phyloP scores from a whole-genome alignment of 2,797 vertebrate species.

The Pseudochirops corinnae region DNA sequence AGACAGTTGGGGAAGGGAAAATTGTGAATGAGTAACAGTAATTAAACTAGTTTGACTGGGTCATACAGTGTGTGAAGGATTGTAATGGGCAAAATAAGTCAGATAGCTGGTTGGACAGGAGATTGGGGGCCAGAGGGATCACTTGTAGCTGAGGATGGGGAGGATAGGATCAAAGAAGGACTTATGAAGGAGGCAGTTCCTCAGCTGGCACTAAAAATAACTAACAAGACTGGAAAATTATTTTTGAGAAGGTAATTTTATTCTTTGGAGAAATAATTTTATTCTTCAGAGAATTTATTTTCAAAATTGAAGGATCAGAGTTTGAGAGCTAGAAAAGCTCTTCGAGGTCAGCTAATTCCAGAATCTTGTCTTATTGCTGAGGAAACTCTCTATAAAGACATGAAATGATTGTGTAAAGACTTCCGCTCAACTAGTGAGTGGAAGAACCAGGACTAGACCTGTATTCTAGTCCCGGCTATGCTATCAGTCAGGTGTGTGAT shows the following conservation, averaged over 20 bases:
- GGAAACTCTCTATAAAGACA: neutral
- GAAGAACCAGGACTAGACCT: neutral
- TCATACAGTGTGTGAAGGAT: neutral
- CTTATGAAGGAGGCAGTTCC: neutral
- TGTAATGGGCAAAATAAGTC: neutral
- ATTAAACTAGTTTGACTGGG: neutral
- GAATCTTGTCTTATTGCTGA: neutral
- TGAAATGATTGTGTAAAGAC: neutral
- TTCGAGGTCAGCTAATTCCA: neutral
- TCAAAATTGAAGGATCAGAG: neutral
- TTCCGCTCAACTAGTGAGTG: neutral
- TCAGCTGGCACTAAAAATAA: neutral
- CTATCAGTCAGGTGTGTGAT: neutral
- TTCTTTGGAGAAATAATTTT: neutral
- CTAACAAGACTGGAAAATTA: slow-evolving; percentile 22
- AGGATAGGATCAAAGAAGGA: neutral
- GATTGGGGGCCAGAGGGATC: neutral
- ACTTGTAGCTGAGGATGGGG: neutral
- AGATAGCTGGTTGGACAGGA: neutral
- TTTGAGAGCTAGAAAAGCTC: neutral
- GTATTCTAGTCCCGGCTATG: neutral
- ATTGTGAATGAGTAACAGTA: neutral
- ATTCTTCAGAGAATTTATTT: slow-evolving; percentile 21
- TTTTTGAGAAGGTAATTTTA: neutral
- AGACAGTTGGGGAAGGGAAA: neutral